Base-by-base conservation (phyloP, 2,113 vertebrate genomes). In the Phainopepla nitens region DNA sequence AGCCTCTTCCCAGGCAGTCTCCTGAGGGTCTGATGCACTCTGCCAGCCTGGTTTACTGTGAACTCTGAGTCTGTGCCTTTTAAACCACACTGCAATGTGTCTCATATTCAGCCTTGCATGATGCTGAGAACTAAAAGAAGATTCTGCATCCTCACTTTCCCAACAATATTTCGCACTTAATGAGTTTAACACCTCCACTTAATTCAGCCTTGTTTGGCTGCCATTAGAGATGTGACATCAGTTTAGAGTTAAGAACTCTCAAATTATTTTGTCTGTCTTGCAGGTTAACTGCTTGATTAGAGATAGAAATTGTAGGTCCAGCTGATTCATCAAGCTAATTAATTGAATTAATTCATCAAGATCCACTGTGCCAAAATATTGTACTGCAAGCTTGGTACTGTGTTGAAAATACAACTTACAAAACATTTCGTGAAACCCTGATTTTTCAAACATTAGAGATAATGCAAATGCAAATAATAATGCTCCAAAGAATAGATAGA, bases 271-370 rank as follows among this genome's bases (percentile, higher is more conserved):
- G 45, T 81, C 25, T 90, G 65, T 93, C 91, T 97, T 14, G 15
- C n/a, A 93, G 80, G 68, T 92, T 95, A 95, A 91, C 81, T 93
- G 50, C 42, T 35, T 96, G 80, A 90, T 94, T 94, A 77, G 68
- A 77, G 87, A 91, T 71, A 94, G 87, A 95, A 95, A 91, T 68
- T 85, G 39, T 45, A 94, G 25, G 91, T 94, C 82, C 73, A 87
- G 60, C 53, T 93, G 83, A 93, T 91, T 97, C 79, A 90, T 72
- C 73, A 84, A 70, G 69, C 9, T 89, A 96, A 95, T 94, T 97
- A 96, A 95, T 89, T 93, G 54, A 93, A 87, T 97, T 96, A 89
- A 80, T 94, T 89, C 28, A 92, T 82, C 53, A 91, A 91, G 39
- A 69, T 50, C 23, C 54, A 36, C 24, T 33, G n/a, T 81, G 90